A percentile compares a stretch with the other conserved stretches of the same genome.
Conservation (phyloP, 1,140 invertebrate genomes). For the Drosophila pallidifrons region DNA sequence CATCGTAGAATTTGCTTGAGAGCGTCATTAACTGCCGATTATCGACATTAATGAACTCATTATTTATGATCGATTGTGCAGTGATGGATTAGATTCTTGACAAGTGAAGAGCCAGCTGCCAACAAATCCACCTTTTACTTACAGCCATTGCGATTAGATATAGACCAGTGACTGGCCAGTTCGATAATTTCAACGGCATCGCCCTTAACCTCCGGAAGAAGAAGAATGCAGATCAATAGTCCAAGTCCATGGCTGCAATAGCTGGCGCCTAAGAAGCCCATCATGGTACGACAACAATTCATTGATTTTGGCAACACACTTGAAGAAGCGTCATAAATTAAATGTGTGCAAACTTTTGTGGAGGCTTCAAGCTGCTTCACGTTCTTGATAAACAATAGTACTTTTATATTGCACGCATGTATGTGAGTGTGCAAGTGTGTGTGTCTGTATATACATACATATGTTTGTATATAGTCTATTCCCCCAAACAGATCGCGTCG, state of each 20-base stretch:
- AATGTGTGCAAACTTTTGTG: slow-evolving; percentile 36
- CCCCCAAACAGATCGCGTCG: neutral
- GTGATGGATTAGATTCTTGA: slow-evolving; percentile 3
- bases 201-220: slow-evolving; percentile 16
- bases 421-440: neutral
- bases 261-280: slow-evolving; percentile 10
- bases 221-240: slow-evolving; percentile 37
- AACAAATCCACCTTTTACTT: slow-evolving; percentile 42
- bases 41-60: slow-evolving; percentile 27
- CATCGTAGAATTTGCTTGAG: neutral
- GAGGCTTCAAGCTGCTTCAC: slow-evolving; percentile 7
- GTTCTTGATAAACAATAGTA: slow-evolving; percentile 27
- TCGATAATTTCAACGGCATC: slow-evolving; percentile 70
- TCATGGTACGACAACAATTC: neutral
- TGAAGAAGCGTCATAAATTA: slow-evolving; percentile 19
- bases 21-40: slow-evolving; percentile 33
- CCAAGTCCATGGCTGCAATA: slow-evolving; percentile 8
- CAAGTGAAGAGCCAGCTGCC: slow-evolving; percentile 1
- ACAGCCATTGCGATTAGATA: slow-evolving; percentile 76
- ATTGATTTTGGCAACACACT: slow-evolving; percentile 24
- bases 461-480: neutral
- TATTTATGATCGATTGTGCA: slow-evolving; percentile 35
- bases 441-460: neutral
- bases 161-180: slow-evolving; percentile 59
- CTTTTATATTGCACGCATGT: slow-evolving; percentile 3